Percentiles rank a stretch among this genome's conserved stretches.
phyloP scores from a whole-genome alignment of 2,888 invertebrate genomes.

The Hyalella azteca region DNA sequence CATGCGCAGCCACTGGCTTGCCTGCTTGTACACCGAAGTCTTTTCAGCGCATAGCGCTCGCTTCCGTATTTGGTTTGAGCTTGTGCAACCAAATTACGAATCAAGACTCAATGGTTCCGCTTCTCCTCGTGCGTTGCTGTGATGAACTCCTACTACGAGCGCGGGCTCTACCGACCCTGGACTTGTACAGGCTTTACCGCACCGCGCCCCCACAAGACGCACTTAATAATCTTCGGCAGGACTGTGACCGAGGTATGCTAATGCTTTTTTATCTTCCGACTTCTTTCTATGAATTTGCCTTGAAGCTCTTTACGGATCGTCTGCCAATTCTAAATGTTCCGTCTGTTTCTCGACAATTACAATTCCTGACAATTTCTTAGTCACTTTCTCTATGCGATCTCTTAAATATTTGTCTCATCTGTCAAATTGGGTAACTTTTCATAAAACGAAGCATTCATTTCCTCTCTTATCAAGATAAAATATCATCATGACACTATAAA shows the following conservation, averaged over 20 bases:
- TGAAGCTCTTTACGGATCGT: no score
- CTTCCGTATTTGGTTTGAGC: conserved; percentile 70
- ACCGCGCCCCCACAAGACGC: conserved; percentile 70
- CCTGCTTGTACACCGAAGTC: conserved; percentile 65
- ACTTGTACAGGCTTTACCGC: conserved; percentile 74
- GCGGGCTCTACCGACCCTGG: conserved; percentile 66
- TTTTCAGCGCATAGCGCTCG: conserved; percentile 58
- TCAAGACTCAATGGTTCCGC: conserved; percentile 47
- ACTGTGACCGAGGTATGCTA: conserved; percentile 52
- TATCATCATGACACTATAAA: no score
- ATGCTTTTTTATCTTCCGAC: background rate
- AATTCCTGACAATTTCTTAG: no score
- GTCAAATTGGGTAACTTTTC: no score
- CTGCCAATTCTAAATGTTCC: no score
- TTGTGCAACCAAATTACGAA: conserved; percentile 69
- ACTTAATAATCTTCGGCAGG: conserved; percentile 68
- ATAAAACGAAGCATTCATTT: no score
- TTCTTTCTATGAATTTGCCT: no score
- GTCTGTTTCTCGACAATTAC: no score
- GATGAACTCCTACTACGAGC: conserved; percentile 71
- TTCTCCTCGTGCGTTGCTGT: conserved; percentile 52
- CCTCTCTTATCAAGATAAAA: no score
- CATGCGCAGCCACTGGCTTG: conserved; percentile 72
- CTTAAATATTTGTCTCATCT: no score
- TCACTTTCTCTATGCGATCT: no score